Evolutionary conservation across 2,888 invertebrate species (phyloP).

Genomic region (Prostheceraeus crozeri): DNA sequence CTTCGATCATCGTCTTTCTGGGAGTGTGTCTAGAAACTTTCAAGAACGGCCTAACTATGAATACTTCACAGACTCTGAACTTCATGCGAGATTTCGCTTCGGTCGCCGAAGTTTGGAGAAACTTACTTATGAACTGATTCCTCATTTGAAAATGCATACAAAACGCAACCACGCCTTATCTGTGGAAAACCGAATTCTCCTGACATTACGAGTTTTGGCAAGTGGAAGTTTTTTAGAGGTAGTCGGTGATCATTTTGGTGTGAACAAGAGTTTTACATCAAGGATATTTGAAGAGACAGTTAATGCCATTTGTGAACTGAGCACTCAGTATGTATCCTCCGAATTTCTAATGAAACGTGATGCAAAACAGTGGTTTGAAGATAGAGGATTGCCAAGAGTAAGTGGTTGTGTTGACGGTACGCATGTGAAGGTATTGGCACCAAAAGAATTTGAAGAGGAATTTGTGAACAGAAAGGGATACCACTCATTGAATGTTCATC

Average conservation of each 20-base stretch:
- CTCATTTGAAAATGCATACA: constrained; percentile 1
- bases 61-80: too few relatives aligned
- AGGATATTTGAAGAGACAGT: constrained; percentile 12
- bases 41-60: too few relatives aligned
- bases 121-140: constrained; percentile 1
- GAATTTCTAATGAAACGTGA: too few relatives aligned
- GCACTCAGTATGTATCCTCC: too few relatives aligned
- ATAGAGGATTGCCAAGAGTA: too few relatives aligned
- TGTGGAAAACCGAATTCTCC: constrained; percentile 3
- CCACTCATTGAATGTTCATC: constrained; percentile 13
- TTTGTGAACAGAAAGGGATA: constrained; percentile 21
- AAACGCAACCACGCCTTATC: constrained; percentile 13
- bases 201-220: constrained; percentile 26
- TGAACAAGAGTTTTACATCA: constrained; percentile 11
- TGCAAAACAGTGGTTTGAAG: too few relatives aligned
- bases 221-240: constrained; percentile 18
- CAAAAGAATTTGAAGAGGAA: constrained; percentile 24
- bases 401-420: too few relatives aligned
- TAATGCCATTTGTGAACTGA: too few relatives aligned
- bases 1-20: too few relatives aligned
- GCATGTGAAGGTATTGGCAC: too few relatives aligned
- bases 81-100: too few relatives aligned
- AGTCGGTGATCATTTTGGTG: constrained; percentile 14
- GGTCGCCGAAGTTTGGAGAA: constrained; percentile 12
- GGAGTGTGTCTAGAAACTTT: too few relatives aligned